Conservation (phyloP, 2,113 vertebrate genomes). For the Malurus cyaneus region DNA sequence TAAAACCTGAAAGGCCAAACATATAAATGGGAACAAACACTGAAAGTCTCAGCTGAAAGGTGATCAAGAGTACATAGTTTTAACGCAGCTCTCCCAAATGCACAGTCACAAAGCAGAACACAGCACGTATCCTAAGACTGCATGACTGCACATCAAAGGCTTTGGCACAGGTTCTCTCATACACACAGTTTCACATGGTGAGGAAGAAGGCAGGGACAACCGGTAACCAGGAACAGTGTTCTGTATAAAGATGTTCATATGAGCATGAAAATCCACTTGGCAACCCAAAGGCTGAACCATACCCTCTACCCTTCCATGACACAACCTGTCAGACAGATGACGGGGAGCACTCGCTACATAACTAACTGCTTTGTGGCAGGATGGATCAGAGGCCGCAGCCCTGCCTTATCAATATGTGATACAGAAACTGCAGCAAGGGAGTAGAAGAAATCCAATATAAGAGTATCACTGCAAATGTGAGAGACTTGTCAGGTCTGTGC, state of each 20-base stretch:
- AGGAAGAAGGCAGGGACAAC: not conserved
- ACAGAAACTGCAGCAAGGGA: not conserved
- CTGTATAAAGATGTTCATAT: not conserved
- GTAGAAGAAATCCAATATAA: not conserved
- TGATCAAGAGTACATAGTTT: not conserved
- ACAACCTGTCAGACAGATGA: not conserved
- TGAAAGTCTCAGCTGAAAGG: not conserved
- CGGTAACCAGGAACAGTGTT: not conserved
- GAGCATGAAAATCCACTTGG: not conserved
- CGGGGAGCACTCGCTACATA: fast-evolving
- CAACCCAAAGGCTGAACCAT: not conserved
- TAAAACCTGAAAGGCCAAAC: not conserved
- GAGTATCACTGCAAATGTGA: not conserved
- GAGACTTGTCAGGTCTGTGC: constrained; percentile 37
- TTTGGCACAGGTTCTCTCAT: not conserved
- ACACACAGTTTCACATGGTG: not conserved
- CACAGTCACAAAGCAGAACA: fast-evolving
- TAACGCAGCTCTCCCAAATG: not conserved
- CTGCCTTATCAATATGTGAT: not conserved
- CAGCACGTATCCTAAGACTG: not conserved
- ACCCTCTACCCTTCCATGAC: fast-evolving
- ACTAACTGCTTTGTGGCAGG: not conserved
- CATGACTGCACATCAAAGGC: not conserved
- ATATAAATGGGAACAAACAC: not conserved
- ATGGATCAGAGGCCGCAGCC: not conserved